phyloP scores from a whole-genome alignment of 2,113 vertebrate genomes.

The Triplophysa dalaica region DNA sequence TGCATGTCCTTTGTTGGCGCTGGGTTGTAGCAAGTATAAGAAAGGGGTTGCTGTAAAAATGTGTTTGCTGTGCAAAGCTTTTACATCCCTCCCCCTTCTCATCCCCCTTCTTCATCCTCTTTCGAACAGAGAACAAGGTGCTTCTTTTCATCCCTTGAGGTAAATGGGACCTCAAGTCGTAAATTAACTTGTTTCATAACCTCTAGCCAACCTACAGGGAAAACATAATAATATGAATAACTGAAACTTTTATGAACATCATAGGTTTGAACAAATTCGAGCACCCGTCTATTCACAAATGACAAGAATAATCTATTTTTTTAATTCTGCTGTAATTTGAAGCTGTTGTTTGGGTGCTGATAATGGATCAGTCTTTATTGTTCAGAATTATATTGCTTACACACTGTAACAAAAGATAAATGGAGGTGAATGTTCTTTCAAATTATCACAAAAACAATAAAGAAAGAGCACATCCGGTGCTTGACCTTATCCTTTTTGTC shows the following conservation, averaged over 20 bases:
- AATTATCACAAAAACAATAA: neutral
- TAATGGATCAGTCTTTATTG: neutral
- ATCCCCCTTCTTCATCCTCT: neutral
- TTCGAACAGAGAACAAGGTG: neutral
- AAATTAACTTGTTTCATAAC: neutral
- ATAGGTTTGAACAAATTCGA: too few relatives aligned
- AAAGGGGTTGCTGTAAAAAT: neutral
- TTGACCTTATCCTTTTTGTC: neutral
- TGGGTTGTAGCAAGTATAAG: constrained; percentile 12
- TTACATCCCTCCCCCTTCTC: neutral
- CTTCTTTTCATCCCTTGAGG: neutral
- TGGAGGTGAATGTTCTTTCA: neutral
- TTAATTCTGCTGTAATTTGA: neutral
- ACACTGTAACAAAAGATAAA: too few relatives aligned
- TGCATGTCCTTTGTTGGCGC: neutral
- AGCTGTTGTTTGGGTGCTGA: too few relatives aligned
- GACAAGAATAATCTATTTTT: too few relatives aligned
- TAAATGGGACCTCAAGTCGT: constrained; percentile 2
- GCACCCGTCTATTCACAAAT: too few relatives aligned
- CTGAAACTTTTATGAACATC: neutral
- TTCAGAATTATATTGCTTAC: neutral
- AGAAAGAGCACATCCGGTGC: neutral
- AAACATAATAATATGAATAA: neutral
- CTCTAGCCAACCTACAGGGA: neutral
- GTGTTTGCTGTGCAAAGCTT: neutral